Evolutionary conservation across 2,797 vertebrate genomes (phyloP), one percentile per base, ranked within the genome.

Genomic region (Rhynchonycteris naso): DNA sequence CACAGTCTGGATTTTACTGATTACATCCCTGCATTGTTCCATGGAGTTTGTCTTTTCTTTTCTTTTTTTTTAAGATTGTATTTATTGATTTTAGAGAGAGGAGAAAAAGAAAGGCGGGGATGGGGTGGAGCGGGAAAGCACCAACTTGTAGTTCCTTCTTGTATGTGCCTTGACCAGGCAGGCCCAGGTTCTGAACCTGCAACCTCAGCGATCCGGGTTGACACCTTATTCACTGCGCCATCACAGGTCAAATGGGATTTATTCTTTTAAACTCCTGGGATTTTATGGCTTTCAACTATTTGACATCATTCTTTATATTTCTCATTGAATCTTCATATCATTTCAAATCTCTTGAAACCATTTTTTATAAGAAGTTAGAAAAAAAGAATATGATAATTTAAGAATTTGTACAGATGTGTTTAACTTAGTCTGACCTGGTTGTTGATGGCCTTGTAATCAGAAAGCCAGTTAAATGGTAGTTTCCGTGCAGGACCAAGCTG

Each of bases 281-380:
- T 43, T 90, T 76, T 43, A 58, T 58, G 47, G 14, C 11, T 3
- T 61, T 61, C n/a, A 35, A 28, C 15, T 47, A 61, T 72, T 69
- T 68, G 26, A 78, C 12, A 43, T 72, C 59, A 95, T 89, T 89
- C 24, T 35, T 65, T 59, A 68, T 9, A 26, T 81, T 88, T 80
- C 75, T 56, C 13, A 56, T 30, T 79, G 47, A 71, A 30, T 82
- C 54, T 58, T 69, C 33, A 5, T 43, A 43, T 92, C 52, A 92
- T 87, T 92, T 83, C 43, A 82, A 56, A 52, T 56, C 9, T 63
- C 38, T 66, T 65, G 21, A 89, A 92, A 61, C 47, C 15, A 63
- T 30, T 78, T 93, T 78, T 79, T 59, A 65, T 43, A 91, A 90
- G 26, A 84, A 85, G 33, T 88, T 50, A 61, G 35, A 30, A 93